Base-by-base conservation (phyloP, 2,888 invertebrate genomes). In the Eulithis testata region DNA sequence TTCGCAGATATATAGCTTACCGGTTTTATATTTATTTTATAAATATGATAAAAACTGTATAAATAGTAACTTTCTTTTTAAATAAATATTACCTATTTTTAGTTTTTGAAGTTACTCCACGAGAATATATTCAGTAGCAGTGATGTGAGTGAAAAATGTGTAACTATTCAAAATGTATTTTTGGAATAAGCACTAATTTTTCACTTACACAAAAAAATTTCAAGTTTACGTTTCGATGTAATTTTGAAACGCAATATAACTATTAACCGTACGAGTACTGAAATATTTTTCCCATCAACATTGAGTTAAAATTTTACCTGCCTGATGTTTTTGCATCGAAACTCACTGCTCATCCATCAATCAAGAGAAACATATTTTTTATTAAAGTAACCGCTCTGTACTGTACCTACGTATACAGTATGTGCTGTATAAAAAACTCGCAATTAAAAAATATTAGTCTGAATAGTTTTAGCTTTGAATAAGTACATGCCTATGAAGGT, bases 361-460 rank as follows among this genome's bases (percentile, higher is more conserved):
- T 71, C 71, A 47, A 52, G 53, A 51, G 54, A 61, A 66, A 65
- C 60, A 61, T 36, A 44, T 50, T 67, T 70, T 67, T 70, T 70
- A 59, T 59, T 50, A 60, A 67, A 70, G 63, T 65, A 65, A 67
- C 65, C 60, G 65, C 60, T 44, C 50, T 53, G 57, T 52, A 60
- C 21, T 21, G 21, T 21, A 21, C n/a, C n/a, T n/a, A n/a, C n/a
- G n/a, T n/a, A n/a, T n/a, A n/a, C 57, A 58, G 49, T 21, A 45
- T 14, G 37, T 27, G 14, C 31, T 45, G 49, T 21, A 7, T 49
- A 11, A 49, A 8, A 49, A 49, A 3, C 21, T 21, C 21, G 4
- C 2, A 11, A 11, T 49, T 21, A 11, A 9, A 49, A 21, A 44
- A 9, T 44, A 44, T 7, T 12, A 14, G 47, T 14, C n/a, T 47